These are phyloP conservation scores for Empidonax alnorum DNA, from an alignment of 2,113 vertebrate genomes.

Conservation along the genomic window DNA sequence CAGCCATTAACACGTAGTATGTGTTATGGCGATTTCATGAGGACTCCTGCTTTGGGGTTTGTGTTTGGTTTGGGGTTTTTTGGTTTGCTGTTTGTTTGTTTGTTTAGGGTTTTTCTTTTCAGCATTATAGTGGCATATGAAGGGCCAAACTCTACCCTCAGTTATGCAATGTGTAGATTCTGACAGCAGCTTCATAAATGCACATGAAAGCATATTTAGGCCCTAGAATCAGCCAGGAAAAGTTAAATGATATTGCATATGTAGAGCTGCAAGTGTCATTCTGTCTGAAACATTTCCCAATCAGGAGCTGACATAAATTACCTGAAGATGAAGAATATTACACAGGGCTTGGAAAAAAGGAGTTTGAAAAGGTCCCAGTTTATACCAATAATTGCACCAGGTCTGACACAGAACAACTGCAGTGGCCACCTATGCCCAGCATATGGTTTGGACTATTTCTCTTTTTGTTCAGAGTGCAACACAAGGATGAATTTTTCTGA, in stretches of 20 bases:
- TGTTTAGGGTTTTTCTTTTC: background rate
- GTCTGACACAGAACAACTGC: background rate
- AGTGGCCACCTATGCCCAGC: background rate
- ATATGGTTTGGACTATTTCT: background rate
- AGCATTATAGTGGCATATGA: background rate
- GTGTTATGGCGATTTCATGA: background rate
- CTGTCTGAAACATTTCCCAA: conserved; percentile 4
- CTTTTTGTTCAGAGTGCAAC: background rate
- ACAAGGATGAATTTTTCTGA: background rate
- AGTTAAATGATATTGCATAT: background rate
- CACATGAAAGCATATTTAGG: background rate
- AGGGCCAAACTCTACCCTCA: background rate
- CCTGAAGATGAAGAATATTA: background rate
- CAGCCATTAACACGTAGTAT: background rate
- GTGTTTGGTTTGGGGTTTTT: background rate
- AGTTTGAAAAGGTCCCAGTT: background rate
- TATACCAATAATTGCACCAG: background rate
- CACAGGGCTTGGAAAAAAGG: background rate
- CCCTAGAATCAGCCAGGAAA: background rate
- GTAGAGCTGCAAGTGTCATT: background rate
- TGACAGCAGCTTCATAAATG: background rate
- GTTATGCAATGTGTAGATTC: background rate
- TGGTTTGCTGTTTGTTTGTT: background rate
- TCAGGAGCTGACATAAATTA: background rate
- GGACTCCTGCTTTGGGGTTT: background rate